Evolutionary conservation across 2,113 vertebrate genomes (phyloP).

Genomic region (Physeter macrocephalus): DNA sequence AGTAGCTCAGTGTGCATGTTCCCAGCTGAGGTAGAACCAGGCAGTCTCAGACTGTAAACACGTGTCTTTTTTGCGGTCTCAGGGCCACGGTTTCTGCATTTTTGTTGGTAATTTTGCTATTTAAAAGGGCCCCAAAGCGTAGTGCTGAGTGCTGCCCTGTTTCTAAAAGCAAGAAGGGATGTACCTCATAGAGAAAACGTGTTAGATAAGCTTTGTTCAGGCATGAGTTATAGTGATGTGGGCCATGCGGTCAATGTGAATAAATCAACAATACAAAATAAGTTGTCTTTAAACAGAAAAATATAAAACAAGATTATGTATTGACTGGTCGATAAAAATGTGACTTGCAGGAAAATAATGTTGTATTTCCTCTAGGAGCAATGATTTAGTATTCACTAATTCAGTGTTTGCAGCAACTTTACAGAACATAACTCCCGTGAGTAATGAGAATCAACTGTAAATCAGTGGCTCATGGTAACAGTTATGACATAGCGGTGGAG

Average conservation of each 20-base stretch:
- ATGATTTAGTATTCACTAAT: not conserved
- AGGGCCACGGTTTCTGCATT: not conserved
- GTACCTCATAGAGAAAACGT: not conserved
- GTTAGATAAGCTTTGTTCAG: not conserved
- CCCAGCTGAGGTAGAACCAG: not conserved
- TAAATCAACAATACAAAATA: not conserved
- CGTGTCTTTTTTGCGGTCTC: not conserved
- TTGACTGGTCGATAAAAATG: not conserved
- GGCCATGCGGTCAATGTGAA: not conserved
- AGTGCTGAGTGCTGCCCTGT: not conserved
- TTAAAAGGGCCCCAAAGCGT: not conserved
- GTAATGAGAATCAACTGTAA: not conserved
- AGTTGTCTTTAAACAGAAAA: not conserved
- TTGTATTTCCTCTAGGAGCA: not conserved
- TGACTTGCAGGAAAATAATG: not conserved
- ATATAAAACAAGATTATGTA: not conserved
- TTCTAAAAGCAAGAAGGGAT: not conserved
- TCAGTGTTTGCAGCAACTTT: not conserved
- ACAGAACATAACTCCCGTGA: not conserved
- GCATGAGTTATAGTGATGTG: not conserved
- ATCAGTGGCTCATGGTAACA: not conserved
- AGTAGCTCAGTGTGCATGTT: not conserved
- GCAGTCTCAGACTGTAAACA: not conserved
- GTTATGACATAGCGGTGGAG: not conserved
- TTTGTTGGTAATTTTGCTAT: not conserved